Conservation (phyloP, 2,888 invertebrate species). For the Mythimna lalbum region DNA sequence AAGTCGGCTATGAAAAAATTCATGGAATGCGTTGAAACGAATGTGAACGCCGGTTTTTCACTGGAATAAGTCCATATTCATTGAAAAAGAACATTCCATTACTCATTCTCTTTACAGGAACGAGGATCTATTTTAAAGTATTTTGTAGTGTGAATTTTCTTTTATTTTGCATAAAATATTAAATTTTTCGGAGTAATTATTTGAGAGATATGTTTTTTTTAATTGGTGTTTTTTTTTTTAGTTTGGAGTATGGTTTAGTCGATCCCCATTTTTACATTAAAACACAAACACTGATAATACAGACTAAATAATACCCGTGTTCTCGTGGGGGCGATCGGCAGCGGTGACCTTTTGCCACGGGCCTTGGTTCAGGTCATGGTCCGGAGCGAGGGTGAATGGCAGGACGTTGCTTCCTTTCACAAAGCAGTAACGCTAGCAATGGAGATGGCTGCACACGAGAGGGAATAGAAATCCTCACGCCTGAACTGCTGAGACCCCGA, state of each 20-base stretch:
- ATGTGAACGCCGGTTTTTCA: conserved; percentile 10
- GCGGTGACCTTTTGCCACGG: too few relatives aligned
- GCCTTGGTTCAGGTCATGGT: too few relatives aligned
- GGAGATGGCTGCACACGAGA: too few relatives aligned
- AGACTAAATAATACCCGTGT: not conserved
- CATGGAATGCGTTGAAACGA: conserved; percentile 9
- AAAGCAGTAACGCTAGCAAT: too few relatives aligned
- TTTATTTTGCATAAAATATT: not conserved
- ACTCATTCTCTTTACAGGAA: conserved; percentile 1
- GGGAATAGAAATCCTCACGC: too few relatives aligned
- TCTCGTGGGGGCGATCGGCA: too few relatives aligned
- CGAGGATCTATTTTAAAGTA: not conserved
- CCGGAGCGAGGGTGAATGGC: too few relatives aligned
- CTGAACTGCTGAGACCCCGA: too few relatives aligned
- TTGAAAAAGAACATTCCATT: conserved; percentile 9
- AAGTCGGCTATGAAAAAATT: conserved; percentile 2
- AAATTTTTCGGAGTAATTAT: too few relatives aligned
- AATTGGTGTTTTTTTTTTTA: not conserved
- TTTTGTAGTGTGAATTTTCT: not conserved
- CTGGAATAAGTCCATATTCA: conserved; percentile 5
- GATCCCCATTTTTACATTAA: not conserved
- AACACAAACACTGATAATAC: not conserved
- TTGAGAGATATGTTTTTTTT: too few relatives aligned
- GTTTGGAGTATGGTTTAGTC: not conserved
- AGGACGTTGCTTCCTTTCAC: too few relatives aligned